Evolutionary conservation across 92 coral and sea anemone genomes (phyloP).

Genomic region (Porites lobata): DNA sequence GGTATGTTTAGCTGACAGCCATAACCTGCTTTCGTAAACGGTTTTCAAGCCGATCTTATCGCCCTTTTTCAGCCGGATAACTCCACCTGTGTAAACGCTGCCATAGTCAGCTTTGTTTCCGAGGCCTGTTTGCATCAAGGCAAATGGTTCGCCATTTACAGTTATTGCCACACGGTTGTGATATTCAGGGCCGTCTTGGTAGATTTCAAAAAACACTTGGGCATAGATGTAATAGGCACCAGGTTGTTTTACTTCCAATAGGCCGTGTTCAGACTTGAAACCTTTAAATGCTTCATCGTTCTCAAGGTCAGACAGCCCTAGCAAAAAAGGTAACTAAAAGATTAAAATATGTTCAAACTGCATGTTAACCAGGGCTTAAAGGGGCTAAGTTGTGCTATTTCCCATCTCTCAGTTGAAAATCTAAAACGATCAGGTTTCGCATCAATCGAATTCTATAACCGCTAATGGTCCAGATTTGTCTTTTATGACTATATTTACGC

Average conservation of each 20-base stretch:
- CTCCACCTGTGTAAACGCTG: not conserved
- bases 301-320: not conserved
- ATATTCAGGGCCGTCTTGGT: too few relatives aligned
- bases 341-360: not conserved
- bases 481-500: too few relatives aligned
- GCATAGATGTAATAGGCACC: slow-evolving; percentile 8
- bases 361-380: too few relatives aligned
- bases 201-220: not conserved
- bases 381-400: too few relatives aligned
- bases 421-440: too few relatives aligned
- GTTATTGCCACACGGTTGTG: slow-evolving; percentile 20
- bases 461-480: too few relatives aligned
- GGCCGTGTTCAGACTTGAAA: not conserved
- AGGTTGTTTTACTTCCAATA: not conserved
- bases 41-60: slow-evolving; percentile 20
- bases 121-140: not conserved
- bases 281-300: not conserved
- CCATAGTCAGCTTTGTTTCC: not conserved
- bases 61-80: not conserved
- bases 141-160: not conserved
- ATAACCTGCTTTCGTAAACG: not conserved
- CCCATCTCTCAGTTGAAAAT: too few relatives aligned
- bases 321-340: not conserved
- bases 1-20: not conserved
- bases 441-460: too few relatives aligned